Evolutionary conservation across 2,797 vertebrate genomes (phyloP), one percentile per base, ranked within the genome.

Genomic region (Emydoidea blandingii): DNA sequence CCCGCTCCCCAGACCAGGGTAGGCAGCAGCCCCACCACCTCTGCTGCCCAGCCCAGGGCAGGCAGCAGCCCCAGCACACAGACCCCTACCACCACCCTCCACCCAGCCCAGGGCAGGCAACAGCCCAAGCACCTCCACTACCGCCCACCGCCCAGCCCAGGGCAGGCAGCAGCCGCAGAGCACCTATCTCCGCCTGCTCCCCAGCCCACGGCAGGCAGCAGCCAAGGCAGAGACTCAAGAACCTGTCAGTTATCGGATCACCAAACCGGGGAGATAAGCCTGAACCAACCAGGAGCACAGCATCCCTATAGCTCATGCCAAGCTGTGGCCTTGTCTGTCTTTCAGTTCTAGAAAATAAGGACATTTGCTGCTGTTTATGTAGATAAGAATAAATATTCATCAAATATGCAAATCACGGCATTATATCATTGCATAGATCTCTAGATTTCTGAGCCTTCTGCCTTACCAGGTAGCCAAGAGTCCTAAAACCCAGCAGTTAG

Each of bases 111-210:
- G 68, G 97, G 85, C 65, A 90, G 82, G 92, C 25, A 92, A 8
- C 76, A 97, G 79, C 90, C 95, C 92, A 92, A 96, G 96, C 91
- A 95, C 93, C 91, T 54, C 89, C 95, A 84, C 96, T 96, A 93
- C 95, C 95, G 96, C 97, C 57, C 57, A 59, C 95, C 96, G 96
- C 97, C 25, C 54, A 56, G 23, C 5, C 57, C 57, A 27, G 25
- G 56, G 23, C 27, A 59, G 57, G 57, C 57, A 92, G 12, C 79
- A 97, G 85, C 41, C 5, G 41, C 41, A 41, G 41, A 5, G 41
- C 41, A 41, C 41, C 41, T 41, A 41, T 41, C 41, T 41, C 41
- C 41, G 41, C 41, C 41, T 41, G 54, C 54, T 31, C 3, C 8
- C 62, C 62, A 65, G 62, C 34, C 15, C 14, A 16, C 7, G 31